These are phyloP conservation scores for Halisarca cf. caerulea DNA, from an alignment of 37 sponge, comb jelly and placozoan genomes.

Conservation along the genomic window DNA sequence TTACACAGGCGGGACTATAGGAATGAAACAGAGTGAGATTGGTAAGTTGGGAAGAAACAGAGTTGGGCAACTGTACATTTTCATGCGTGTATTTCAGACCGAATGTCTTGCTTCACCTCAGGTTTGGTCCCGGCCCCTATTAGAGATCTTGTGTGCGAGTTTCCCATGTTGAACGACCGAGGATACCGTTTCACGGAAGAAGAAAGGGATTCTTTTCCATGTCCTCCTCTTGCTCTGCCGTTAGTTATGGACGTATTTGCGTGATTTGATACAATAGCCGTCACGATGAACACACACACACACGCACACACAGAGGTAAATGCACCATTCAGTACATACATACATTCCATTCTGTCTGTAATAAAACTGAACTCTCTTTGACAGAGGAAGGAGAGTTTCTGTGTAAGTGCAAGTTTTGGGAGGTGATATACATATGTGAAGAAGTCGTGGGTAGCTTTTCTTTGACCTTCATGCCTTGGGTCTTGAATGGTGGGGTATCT, in stretches of 20 bases:
- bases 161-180: conserved; percentile 53
- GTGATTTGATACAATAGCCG: too few species aligned
- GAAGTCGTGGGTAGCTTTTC: too few species aligned
- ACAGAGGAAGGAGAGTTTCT: too few species aligned
- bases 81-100: neutral
- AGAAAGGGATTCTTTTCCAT: conserved; percentile 24
- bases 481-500: too few species aligned
- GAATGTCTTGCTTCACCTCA: neutral
- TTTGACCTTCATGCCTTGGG: too few species aligned
- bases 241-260: too few species aligned
- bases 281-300: too few species aligned
- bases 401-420: too few species aligned
- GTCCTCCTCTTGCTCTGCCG: conserved; percentile 65
- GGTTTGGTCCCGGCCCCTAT: conserved; percentile 47
- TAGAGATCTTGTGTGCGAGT: conserved; percentile 35
- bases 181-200: conserved; percentile 45
- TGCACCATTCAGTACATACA: neutral
- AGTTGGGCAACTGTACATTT: neutral
- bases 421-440: too few species aligned
- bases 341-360: too few species aligned
- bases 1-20: conserved; percentile 73
- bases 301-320: conserved; percentile 17
- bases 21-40: conserved; percentile 42
- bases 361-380: too few species aligned
- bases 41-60: neutral